Conservation (phyloP, 2,888 invertebrate species). For the Melinaea menophilus region DNA sequence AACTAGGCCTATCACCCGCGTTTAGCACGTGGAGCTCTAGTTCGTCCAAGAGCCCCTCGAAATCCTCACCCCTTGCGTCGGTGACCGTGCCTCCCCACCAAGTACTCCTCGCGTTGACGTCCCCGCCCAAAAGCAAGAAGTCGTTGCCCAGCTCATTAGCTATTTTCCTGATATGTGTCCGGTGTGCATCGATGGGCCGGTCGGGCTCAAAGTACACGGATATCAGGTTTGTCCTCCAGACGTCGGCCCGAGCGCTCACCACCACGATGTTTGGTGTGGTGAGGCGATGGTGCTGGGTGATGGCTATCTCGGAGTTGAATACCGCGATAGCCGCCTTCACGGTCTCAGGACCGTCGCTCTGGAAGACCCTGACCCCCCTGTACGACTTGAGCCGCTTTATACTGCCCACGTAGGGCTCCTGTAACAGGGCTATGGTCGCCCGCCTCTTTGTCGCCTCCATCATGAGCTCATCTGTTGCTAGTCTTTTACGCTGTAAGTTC, state of each 20-base stretch:
- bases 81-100: too few relatives aligned
- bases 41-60: slow-evolving; percentile 12
- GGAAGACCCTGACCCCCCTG: slow-evolving; percentile 11
- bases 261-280: slow-evolving; percentile 17
- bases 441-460: slow-evolving; percentile 11
- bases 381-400: background rate
- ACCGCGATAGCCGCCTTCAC: slow-evolving; percentile 24
- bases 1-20: slow-evolving; percentile 18
- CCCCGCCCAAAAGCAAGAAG: too few relatives aligned
- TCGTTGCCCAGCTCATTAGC: too few relatives aligned
- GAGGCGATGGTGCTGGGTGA: background rate
- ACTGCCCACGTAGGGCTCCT: slow-evolving; percentile 24
- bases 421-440: slow-evolving; percentile 14
- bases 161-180: too few relatives aligned
- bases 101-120: too few relatives aligned
- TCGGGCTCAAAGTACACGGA: slow-evolving; percentile 24
- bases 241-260: slow-evolving; percentile 8
- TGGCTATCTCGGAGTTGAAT: slow-evolving; percentile 14
- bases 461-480: slow-evolving; percentile 23
- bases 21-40: slow-evolving; percentile 12
- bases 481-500: slow-evolving; percentile 22
- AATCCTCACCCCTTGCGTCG: slow-evolving; percentile 26
- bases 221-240: slow-evolving; percentile 17
- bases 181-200: slow-evolving; percentile 4
- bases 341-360: slow-evolving; percentile 5